Evolutionary conservation across 2,797 vertebrate genomes (phyloP), one percentile per base, ranked within the genome.

Genomic region (Microctenopoma lineatum): DNA sequence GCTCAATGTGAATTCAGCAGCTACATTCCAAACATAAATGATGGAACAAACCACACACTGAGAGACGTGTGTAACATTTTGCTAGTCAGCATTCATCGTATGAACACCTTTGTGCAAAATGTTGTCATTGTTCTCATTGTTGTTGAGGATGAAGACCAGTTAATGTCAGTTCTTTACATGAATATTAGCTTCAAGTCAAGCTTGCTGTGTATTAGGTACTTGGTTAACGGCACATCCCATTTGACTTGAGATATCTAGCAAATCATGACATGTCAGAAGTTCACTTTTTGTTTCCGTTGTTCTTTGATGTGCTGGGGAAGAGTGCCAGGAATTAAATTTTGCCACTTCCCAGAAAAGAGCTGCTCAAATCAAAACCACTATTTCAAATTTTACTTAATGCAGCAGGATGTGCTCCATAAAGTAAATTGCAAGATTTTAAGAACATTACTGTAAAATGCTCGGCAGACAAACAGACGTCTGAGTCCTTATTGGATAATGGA

Each of bases 81-180:
- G 14, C 44, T 54, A 38, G 50, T 56, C 38, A 66, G 44, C 7
- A 47, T 21, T 41, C 4, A 66, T 60, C 7, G n/a, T n/a, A n/a
- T n/a, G 29, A 53, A 44, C 27, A 50, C 45, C 16, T 39, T 72
- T 26, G 45, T 56, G 25, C 70, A 66, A 18, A 18, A 15, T 15
- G 21, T 62, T 42, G 29, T 25, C 25, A 14, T 14, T 21, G 26
- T 38, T 55, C 36, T 45, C 9, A 21, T 21, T 21, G 21, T 21
- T 21, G 21, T 21, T 2, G 8, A 32, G 29, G 11, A 15, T 13
- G 18, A 63, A 38, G 29, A 21, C 34, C 2, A 45, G 4, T 12
- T 36, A 13, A 57, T 13, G 36, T 12, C 27, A 13, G 53, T 13
- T 46, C n/a, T n/a, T 15, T 21, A 50, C 29, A 52, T n/a, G 42